phyloP scores from a whole-genome alignment of 2,888 invertebrate genomes.

The Sicus ferrugineus region DNA sequence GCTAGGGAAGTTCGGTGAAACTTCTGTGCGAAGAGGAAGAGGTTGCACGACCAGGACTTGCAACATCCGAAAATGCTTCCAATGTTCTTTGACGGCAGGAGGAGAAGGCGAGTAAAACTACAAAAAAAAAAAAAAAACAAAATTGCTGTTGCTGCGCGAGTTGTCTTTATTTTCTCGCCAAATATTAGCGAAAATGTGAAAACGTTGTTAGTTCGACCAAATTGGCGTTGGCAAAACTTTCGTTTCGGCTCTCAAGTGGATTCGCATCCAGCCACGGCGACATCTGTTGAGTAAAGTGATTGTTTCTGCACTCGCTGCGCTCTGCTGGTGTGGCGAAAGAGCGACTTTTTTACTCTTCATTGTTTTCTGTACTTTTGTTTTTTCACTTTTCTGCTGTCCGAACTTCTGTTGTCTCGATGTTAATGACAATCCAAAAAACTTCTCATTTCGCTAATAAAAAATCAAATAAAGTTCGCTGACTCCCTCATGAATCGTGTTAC shows the following conservation, averaged over 20 bases:
- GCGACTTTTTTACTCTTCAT: neutral
- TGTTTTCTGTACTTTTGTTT: neutral
- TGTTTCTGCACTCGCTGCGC: neutral
- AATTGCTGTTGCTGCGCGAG: neutral
- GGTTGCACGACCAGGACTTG: neutral
- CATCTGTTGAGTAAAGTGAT: slow-evolving; percentile 28
- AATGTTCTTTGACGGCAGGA: neutral
- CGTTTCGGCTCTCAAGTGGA: slow-evolving; percentile 18
- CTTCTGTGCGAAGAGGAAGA: neutral
- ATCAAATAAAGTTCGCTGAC: too few species aligned
- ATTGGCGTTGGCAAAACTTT: slow-evolving; percentile 12
- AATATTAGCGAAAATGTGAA: slow-evolving; percentile 28
- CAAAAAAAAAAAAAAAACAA: too few species aligned
- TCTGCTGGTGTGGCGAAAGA: too few species aligned
- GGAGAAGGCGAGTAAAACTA: neutral
- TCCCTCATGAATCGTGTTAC: too few species aligned
- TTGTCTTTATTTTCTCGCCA: slow-evolving; percentile 5
- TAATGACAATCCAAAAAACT: too few species aligned
- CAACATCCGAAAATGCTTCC: neutral
- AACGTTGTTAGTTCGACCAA: slow-evolving; percentile 29
- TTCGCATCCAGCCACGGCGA: slow-evolving; percentile 17
- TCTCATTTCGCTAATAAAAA: too few species aligned
- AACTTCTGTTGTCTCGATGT: too few species aligned
- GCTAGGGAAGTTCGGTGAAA: neutral
- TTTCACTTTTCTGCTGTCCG: neutral